Evolutionary conservation across 2,797 vertebrate genomes (phyloP), one percentile per base, ranked within the genome.

Genomic region (Aplochiton taeniatus): DNA sequence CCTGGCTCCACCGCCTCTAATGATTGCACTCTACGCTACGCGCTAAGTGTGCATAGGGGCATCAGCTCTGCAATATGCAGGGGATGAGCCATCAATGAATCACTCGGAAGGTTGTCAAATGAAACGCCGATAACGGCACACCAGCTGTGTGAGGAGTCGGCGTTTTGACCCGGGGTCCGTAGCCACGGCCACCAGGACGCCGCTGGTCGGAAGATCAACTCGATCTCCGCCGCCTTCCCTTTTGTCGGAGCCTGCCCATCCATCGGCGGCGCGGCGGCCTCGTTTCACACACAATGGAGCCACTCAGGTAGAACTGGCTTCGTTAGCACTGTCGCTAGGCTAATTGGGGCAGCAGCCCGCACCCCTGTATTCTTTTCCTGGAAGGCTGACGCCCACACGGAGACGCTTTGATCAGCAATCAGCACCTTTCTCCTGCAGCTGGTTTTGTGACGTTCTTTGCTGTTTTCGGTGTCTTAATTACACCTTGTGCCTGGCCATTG

Each of bases 321-420:
- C 81, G 84, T 83, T 87, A 87, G 74, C 70, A 43, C 66, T 8
- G 0, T 62, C 65, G 62, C 42, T 54, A 70, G 59, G 81, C 78
- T 87, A 85, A 89, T 88, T 87, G 77, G 70, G 41, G 61, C 69
- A 75, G 74, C 69, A 51, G 57, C 61, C 64, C 64, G 71, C 75
- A 70, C 63, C 55, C 64, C 9, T 51, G 69, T 66, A 62, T 81
- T 58, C 82, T 79, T 63, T 51, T 63, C 66, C 44, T 62, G 31
- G 19, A 49, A 54, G 51, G 17, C 51, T 63, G 45, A 61, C 44
- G 57, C 64, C 60, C 69, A 63, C 47, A 47, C 66, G 59, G 50
- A 43, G 53, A 57, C 56, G 51, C 48, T 16, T 9, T 70, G 54
- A 20, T 47, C 53, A 56, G 47, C 65, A 83, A 83, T 78, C 31